Conservation (phyloP, 2,888 invertebrate species). For the Tetrapedia diversipes region DNA sequence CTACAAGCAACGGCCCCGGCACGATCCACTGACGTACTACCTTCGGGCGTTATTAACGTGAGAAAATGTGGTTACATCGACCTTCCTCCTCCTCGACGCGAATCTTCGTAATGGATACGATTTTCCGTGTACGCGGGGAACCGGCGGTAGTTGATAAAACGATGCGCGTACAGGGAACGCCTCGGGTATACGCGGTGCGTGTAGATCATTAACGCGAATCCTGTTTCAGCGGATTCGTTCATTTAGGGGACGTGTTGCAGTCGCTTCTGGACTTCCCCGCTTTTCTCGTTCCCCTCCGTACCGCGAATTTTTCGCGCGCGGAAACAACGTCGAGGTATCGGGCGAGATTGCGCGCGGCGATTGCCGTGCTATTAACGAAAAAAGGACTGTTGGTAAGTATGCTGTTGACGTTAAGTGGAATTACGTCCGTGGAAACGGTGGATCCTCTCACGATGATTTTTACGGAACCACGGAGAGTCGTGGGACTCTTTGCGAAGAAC, state of each 20-base stretch:
- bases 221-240: constrained; percentile 44
- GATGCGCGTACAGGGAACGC: constrained; percentile 25
- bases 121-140: constrained; percentile 49
- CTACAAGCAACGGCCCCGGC: constrained; percentile 60
- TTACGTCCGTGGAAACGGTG: background rate
- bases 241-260: constrained; percentile 45
- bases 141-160: background rate
- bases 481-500: background rate
- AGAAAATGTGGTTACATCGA: constrained; percentile 66
- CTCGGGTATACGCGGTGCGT: constrained; percentile 21
- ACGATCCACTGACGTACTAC: constrained; percentile 53
- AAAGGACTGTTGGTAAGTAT: background rate
- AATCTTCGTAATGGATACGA: constrained; percentile 52
- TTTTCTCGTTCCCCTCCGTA: background rate
- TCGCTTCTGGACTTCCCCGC: constrained; percentile 22
- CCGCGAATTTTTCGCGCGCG: constrained; percentile 12
- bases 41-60: constrained; percentile 72
- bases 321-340: constrained; percentile 1
- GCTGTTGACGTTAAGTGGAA: background rate
- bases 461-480: background rate
- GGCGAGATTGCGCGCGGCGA: constrained; percentile 16
- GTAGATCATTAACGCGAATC: constrained; percentile 44
- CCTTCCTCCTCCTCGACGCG: constrained; percentile 25
- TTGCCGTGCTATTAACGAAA: constrained; percentile 7
- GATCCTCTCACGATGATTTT: constrained; percentile 22